Evolutionary conservation across 2,888 invertebrate species (phyloP).

Genomic region (Drosophila kambysellisi): DNA sequence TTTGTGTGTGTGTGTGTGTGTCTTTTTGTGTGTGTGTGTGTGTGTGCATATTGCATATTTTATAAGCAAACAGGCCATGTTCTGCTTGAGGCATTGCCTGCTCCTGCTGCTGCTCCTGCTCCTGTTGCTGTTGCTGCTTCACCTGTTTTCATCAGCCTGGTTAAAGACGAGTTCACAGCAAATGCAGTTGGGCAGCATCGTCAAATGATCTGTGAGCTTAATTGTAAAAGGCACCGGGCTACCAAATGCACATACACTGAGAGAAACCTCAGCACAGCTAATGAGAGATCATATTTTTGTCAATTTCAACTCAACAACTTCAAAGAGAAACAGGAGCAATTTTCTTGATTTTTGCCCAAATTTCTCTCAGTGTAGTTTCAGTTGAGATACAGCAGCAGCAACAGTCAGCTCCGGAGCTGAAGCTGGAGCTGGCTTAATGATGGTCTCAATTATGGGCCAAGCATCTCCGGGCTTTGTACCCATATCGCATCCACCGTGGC

Average conservation of each 20-base stretch:
- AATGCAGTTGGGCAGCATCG: slow-evolving; percentile 20
- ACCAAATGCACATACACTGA: not conserved
- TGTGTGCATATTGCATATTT: slow-evolving; percentile 71
- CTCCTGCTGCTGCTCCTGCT: slow-evolving; percentile 10
- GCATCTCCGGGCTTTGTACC: slow-evolving; percentile 31
- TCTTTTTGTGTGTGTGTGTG: not conserved
- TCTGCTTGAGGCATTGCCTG: slow-evolving; percentile 27
- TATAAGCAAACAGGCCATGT: slow-evolving; percentile 63
- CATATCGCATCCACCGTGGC: slow-evolving; percentile 16
- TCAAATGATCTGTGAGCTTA: slow-evolving; percentile 12
- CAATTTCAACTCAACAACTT: not conserved
- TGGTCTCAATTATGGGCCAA: slow-evolving; percentile 74
- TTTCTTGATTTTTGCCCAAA: not conserved
- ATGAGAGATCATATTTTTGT: not conserved
- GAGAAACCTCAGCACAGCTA: not conserved
- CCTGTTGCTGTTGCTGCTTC: not conserved
- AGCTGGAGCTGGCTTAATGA: slow-evolving; percentile 69
- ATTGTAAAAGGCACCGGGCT: not conserved
- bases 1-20: slow-evolving; percentile 30
- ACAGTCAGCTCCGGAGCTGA: slow-evolving; percentile 27
- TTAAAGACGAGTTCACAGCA: slow-evolving; percentile 15
- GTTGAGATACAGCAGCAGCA: slow-evolving; percentile 10
- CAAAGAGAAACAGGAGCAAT: not conserved
- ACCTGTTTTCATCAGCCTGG: slow-evolving; percentile 1
- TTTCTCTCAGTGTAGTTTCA: not conserved